These are phyloP conservation scores for Colletes collaris DNA, from an alignment of 2,888 invertebrate species.

Conservation along the genomic window DNA sequence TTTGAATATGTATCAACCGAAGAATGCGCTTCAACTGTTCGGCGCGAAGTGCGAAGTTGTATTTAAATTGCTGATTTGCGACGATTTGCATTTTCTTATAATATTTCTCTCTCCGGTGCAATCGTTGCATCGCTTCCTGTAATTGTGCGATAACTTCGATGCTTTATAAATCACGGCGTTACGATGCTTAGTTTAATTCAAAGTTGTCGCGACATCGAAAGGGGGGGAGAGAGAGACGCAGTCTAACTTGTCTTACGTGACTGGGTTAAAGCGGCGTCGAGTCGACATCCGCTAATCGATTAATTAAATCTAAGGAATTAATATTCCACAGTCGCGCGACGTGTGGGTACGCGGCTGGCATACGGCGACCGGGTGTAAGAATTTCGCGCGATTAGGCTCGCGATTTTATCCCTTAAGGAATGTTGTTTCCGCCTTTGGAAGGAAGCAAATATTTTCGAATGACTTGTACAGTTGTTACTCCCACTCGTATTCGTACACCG, in stretches of 20 bases:
- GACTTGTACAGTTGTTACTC: background rate
- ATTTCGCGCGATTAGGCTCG: slow-evolving; percentile 68
- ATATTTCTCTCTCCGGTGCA: background rate
- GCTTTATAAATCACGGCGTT: slow-evolving; percentile 13
- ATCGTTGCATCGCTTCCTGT: background rate
- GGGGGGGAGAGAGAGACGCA: slow-evolving; percentile 33
- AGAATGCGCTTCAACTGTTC: background rate
- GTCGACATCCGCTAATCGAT: slow-evolving; percentile 75
- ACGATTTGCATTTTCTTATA: background rate
- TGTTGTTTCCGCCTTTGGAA: background rate
- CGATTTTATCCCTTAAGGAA: slow-evolving; percentile 20
- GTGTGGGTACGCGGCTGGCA: slow-evolving; percentile 61
- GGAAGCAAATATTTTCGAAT: background rate
- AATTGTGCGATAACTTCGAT: background rate
- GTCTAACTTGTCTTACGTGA: slow-evolving; percentile 73
- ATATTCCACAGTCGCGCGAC: slow-evolving; percentile 70
- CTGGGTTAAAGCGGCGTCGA: slow-evolving; percentile 69
- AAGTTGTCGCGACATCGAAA: slow-evolving; percentile 63
- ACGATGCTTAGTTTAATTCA: slow-evolving; percentile 41
- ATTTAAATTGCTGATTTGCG: background rate
- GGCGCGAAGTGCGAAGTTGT: background rate
- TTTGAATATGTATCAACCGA: background rate
- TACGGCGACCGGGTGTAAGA: slow-evolving; percentile 69
- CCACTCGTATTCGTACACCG: no score
- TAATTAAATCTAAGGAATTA: slow-evolving; percentile 78